Evolutionary conservation across 2,113 vertebrate species (phyloP), one percentile per base, ranked within the genome.

Genomic region (Trematomus loennbergii): DNA sequence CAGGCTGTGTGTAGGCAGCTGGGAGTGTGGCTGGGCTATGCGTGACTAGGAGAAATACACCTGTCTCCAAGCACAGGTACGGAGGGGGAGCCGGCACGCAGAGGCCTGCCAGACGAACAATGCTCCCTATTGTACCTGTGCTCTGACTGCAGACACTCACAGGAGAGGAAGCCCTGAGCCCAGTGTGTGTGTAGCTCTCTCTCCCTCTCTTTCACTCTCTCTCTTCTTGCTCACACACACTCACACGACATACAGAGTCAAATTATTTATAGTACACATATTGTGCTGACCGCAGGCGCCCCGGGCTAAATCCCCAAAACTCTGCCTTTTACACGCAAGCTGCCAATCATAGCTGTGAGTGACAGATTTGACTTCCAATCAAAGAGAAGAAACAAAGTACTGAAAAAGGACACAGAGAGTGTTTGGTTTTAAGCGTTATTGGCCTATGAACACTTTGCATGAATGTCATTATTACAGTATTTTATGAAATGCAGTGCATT

Each of bases 31-130:
- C 90, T 82, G 88, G 70, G 91, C 92, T 95, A 82, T 92, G 95
- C 95, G 95, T 95, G 95, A 95, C 87, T 93, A 94, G 93, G 83
- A 90, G 89, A 91, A 95, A 95, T 96, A 95, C 96, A 97, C 96
- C 96, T 97, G 96, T 96, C 95, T 95, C 92, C 83, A 93, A 89
- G 91, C 64, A 89, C 94, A 96, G 95, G 95, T 95, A 95, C 81
- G 86, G 88, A 87, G 88, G 91, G 91, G 90, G 92, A 88, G 91
- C 82, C 80, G 66, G 92, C 96, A 96, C 90, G 96, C 96, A 94
- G 91, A 85, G 95, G 92, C 96, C 94, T 96, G 96, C 91, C 94
- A 89, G 33, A 58, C 72, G 91, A 93, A 97, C 96, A 97, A 97
- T 96, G 94, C 88, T 85, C 85, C 74, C 92, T 94, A 96, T 97